Evolutionary conservation across 2,797 vertebrate genomes (phyloP), one percentile per base, ranked within the genome.

Genomic region (Helicolenus hilgendorfi): DNA sequence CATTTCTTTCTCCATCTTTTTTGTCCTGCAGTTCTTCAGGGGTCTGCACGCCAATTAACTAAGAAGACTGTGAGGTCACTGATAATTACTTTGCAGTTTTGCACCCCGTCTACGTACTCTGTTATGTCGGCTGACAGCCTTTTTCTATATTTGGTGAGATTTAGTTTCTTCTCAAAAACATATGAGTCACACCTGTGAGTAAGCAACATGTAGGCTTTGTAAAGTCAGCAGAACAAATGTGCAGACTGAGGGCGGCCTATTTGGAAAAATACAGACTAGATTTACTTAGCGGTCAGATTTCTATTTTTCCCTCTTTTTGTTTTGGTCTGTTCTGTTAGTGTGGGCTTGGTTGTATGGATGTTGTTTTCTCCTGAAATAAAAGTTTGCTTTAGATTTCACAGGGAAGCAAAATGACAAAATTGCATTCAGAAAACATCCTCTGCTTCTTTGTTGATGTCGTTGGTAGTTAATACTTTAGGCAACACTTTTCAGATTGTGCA

Each of bases 1-100:
- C 77, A 53, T 73, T 73, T 55, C 38, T 35, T 24, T 35, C 45
- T 65, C 31, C 64, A 67, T 65, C 67, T 31, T 45, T 41, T 49
- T 38, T 45, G 7, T 69, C 63, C 26, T n/a, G 63, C 84, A 70
- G 85, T 65, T 74, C 67, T 89, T 87, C 81, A 71, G 53, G 72
- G 60, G 73, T 87, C 89, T 82, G 82, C 80, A 72, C 20, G 60
- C 84, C 86, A 95, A 94, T 94, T 93, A 94, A 92, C 75, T 64
- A 72, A 56, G 71, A 82, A 70, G 72, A 85, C 85, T 72, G 27
- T 38, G 81, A 94, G 93, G 94, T 95, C 92, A 95, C 33, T 77
- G 73, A 72, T 95, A 94, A 95, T 95, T 89, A 93, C 91, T 67
- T 90, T 7, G 35, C 22, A 18, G 38, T 72, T 89, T 87, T 49